These are phyloP conservation scores for Spondyliosoma cantharus DNA, from an alignment of 2,797 vertebrate species.

Conservation along the genomic window DNA sequence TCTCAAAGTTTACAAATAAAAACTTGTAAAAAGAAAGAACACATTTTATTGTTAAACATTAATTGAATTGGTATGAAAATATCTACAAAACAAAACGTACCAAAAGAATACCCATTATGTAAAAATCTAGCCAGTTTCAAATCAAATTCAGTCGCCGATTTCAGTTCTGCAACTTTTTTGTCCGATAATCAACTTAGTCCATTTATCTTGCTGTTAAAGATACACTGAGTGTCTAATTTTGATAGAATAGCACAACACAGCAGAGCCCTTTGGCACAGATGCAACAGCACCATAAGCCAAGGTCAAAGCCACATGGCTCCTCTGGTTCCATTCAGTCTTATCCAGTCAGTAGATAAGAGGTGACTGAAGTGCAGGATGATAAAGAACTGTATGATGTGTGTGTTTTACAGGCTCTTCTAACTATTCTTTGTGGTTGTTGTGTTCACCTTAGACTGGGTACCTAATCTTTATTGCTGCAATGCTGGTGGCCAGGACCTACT, in stretches of 20 bases:
- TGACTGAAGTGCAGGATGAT: conserved; percentile 32
- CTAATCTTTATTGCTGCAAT: conserved; percentile 92
- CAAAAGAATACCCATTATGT: too few species aligned
- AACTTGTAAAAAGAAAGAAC: too few species aligned
- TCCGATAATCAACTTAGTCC: neutral
- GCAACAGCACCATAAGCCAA: conserved; percentile 37
- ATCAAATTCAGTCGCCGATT: neutral
- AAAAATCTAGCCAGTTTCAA: too few species aligned
- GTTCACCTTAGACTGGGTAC: conserved; percentile 88
- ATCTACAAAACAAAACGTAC: too few species aligned
- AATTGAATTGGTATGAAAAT: too few species aligned
- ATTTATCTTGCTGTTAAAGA: neutral
- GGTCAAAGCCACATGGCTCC: conserved; percentile 24
- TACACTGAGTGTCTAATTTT: neutral
- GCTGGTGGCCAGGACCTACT: conserved; percentile 95
- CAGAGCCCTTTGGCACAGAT: conserved; percentile 52
- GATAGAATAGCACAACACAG: neutral
- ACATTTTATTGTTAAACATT: too few species aligned
- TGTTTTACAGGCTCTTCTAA: conserved; percentile 11
- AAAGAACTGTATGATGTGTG: conserved; percentile 25
- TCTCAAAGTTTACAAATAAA: too few species aligned
- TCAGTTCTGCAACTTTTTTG: neutral
- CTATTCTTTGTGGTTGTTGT: conserved; percentile 12
- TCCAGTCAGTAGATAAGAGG: conserved; percentile 48
- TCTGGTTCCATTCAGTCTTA: conserved; percentile 20